Evolutionary conservation across 2,888 invertebrate species (phyloP), one percentile per base, ranked within the genome.

Genomic region (Pandemis heparana): DNA sequence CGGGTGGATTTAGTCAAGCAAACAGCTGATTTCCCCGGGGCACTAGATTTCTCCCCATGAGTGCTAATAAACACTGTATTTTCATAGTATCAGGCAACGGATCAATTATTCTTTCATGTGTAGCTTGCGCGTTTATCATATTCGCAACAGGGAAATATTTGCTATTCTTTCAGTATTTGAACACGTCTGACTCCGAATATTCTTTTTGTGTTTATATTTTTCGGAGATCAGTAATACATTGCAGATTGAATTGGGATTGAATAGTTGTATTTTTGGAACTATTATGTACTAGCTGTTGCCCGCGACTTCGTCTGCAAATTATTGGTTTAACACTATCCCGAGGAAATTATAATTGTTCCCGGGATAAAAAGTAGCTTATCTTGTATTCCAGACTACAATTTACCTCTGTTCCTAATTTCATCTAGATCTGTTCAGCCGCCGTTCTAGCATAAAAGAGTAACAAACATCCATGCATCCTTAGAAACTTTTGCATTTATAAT

Each of bases 21-120:
- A 16, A 38, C 9, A 51, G 48, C 64, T 64, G 64, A 64, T 64
- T 64, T 64, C 64, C 64, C 64, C 5, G 16, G 64, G 16, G 64
- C 63, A 23, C 16, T 23, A 48, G 38, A n/a, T 62, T 18, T 5
- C 64, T 64, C 16, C 32, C 23, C 64, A 32, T 48, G 51, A 48
- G 32, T 64, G 48, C 9, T 51, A 16, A 14, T 64, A 48, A 14
- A 38, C 38, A 32, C 5, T 12, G n/a, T 63, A 46, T 23, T 48
- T 41, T 64, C 64, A 64, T 46, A 48, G 32, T 38, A 64, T 63
- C 63, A 41, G 41, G 38, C n/a, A 32, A 14, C 63, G 18, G 10
- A 63, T 63, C 46, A 46, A 63, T 63, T 43, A 23, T 63, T 46
- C 63, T 23, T 18, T 14, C 14, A n/a, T 32, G 46, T 63, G 46